Base-by-base conservation (phyloP, 2,113 vertebrate species). In the Alethe diademata region DNA sequence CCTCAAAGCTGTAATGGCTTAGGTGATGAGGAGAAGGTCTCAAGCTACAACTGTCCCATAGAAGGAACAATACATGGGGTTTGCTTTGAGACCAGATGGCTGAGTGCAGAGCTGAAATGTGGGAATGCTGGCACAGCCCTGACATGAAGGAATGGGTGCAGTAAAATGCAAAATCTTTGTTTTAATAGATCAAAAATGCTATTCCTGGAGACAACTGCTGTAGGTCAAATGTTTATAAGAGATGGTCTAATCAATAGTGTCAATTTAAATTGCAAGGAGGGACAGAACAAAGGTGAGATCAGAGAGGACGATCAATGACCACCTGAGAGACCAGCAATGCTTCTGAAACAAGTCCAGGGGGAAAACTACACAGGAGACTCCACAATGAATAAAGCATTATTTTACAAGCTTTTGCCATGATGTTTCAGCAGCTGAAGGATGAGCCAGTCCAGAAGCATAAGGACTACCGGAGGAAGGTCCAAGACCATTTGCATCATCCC, bases 261-360 rank as follows among this genome's bases (percentile, higher is more conserved):
- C 38, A 67, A 40, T 48, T 84, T 45, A 89, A 73, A 67, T 40
- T 86, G 51, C 54, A 61, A 66, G 67, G 72, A 91, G 58, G 36
- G 69, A 93, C 70, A 95, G 60, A 86, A 64, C 50, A 88, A 58
- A 71, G 17, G 3, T 28, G 69, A 80, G 86, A 76, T 80, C 35
- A 86, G 38, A 83, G 61, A 54, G 65, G 50, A 74, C 1, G 2
- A 71, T 90, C 51, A 43, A 33, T 56, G n/a, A 60, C 12, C 14
- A 14, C 40, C 74, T 84, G 38, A 35, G 65, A 60, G 43, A 51
- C 6, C 8, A 11, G 36, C 40, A 61, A 20, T 1, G 0, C 78
- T 88, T 76, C 62, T 76, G 74, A 80, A 85, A 70, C 26, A 60
- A 82, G 29, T 48, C 14, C 29, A 11, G 42, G 1, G 7, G 13